phyloP scores from a whole-genome alignment of 2,888 invertebrate species.

The Xestoiulus laeticollis region DNA sequence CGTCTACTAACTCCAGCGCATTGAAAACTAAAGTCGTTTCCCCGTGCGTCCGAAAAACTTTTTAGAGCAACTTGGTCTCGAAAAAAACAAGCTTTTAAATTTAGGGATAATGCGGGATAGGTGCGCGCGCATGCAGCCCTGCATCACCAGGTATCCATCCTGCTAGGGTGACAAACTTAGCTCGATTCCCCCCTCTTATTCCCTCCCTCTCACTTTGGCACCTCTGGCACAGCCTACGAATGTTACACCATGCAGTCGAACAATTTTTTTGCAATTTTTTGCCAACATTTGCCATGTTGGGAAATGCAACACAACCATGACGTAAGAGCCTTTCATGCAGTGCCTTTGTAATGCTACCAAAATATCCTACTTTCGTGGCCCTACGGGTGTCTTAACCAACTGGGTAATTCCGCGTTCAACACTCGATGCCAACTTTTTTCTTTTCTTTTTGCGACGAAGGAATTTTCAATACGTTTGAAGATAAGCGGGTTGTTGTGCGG shows the following conservation, averaged over 20 bases:
- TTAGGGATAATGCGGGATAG: neutral
- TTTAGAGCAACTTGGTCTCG: neutral
- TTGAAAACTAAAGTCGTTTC: neutral
- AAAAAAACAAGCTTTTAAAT: neutral
- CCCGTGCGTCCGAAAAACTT: neutral
- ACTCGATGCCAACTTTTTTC: neutral
- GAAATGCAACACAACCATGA: neutral
- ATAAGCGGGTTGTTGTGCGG: neutral
- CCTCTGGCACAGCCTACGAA: constrained; percentile 4
- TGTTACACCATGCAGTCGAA: constrained; percentile 30
- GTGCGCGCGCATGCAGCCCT: constrained; percentile 15
- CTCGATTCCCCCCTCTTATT: neutral
- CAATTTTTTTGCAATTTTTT: neutral
- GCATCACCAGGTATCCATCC: constrained; percentile 23
- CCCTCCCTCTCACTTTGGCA: constrained; percentile 25
- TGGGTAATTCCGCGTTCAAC: neutral
- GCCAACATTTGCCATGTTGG: constrained; percentile 27
- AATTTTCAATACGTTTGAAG: neutral
- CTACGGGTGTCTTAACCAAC: neutral
- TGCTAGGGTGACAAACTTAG: constrained; percentile 32
- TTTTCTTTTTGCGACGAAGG: neutral
- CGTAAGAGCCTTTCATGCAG: constrained; percentile 18
- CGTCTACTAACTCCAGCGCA: neutral
- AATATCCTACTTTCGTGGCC: neutral
- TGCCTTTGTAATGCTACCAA: constrained; percentile 33